Percentiles rank a stretch among this genome's conserved stretches.
phyloP scores from a whole-genome alignment of 2,797 vertebrate species.

The Chiloscyllium punctatum region DNA sequence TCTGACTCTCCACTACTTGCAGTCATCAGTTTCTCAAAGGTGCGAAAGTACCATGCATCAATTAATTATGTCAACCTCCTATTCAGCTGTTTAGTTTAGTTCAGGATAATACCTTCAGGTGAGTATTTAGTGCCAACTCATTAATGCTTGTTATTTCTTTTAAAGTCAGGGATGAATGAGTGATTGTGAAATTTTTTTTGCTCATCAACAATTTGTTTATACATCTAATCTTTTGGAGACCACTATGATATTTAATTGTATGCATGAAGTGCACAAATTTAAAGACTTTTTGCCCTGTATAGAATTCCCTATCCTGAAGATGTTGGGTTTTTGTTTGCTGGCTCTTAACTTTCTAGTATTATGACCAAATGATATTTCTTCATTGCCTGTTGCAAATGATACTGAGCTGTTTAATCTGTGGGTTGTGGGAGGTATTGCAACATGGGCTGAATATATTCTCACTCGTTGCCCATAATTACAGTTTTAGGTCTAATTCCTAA shows the following conservation, averaged over 20 bases:
- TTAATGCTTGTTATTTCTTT: neutral
- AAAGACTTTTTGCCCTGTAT: neutral
- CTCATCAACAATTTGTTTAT: too few species aligned
- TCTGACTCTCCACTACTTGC: too few species aligned
- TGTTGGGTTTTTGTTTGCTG: neutral
- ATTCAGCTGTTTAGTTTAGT: neutral
- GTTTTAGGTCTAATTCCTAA: neutral
- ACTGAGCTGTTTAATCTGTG: neutral
- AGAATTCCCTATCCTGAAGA: neutral
- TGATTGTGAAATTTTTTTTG: neutral
- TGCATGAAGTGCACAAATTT: neutral
- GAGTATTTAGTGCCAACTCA: neutral
- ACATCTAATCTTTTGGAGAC: neutral
- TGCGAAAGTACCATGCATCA: neutral
- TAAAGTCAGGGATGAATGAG: neutral
- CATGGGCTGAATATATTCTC: neutral
- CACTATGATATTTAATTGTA: neutral
- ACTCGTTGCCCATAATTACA: neutral
- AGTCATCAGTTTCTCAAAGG: neutral
- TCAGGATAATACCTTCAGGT: neutral
- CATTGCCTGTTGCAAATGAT: neutral
- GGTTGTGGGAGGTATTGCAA: neutral
- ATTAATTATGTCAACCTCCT: neutral
- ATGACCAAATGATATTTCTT: neutral
- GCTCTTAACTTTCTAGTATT: neutral